Evolutionary conservation across 64 coral and sea anemone species (phyloP).

Genomic region (Stylophora pistillata): DNA sequence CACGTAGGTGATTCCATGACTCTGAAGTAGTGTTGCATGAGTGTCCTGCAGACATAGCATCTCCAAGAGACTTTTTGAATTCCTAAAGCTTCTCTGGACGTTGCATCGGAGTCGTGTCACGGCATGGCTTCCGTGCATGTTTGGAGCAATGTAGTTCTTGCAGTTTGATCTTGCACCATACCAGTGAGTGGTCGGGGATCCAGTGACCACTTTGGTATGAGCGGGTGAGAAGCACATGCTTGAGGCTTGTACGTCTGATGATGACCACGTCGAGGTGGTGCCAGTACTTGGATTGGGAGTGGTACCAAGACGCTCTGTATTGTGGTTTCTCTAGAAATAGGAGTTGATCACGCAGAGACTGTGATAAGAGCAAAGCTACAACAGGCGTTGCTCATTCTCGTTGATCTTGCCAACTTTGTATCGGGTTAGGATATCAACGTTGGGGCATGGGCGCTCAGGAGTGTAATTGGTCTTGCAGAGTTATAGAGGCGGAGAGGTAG

Average conservation of each 20-base stretch:
- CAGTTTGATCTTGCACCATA: conserved; percentile 51
- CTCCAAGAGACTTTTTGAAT: conserved; percentile 5
- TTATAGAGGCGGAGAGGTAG: not conserved
- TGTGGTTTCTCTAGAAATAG: conserved; percentile 6
- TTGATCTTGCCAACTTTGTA: conserved; percentile 40
- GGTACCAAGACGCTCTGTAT: conserved; percentile 5
- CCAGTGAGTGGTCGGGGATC: conserved; percentile 24
- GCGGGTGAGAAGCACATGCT: conserved; percentile 8
- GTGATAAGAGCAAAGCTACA: not conserved
- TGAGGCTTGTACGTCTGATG: not conserved
- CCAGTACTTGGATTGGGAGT: not conserved
- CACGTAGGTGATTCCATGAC: not conserved
- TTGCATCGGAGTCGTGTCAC: not conserved
- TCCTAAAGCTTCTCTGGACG: not conserved
- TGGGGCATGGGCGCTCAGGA: too few relatives aligned
- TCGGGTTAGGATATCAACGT: too few relatives aligned
- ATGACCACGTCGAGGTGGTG: conserved; percentile 2
- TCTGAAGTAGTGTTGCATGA: not conserved
- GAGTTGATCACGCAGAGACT: conserved; percentile 25
- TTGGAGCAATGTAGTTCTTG: conserved; percentile 6
- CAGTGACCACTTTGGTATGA: conserved; percentile 37
- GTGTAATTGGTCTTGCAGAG: too few relatives aligned
- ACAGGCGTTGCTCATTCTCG: conserved; percentile 27
- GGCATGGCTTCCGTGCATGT: conserved; percentile 1
- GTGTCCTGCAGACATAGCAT: not conserved